Conservation (phyloP, 2,797 vertebrate species). For the Balearica regulorum region DNA sequence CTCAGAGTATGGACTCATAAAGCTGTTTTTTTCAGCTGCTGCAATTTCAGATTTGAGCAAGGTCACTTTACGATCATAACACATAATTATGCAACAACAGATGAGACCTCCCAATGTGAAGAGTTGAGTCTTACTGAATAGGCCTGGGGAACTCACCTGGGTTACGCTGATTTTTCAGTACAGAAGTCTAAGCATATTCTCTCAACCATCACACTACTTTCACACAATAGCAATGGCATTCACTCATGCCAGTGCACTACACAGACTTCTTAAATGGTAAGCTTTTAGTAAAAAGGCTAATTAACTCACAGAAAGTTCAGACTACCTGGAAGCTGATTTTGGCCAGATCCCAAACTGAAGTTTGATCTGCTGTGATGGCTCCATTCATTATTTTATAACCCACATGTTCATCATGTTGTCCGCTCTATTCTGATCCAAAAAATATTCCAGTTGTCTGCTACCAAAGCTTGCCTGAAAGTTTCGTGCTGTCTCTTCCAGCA, state of each 20-base stretch:
- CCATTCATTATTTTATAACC: neutral
- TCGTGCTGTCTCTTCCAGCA: neutral
- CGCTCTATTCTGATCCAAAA: neutral
- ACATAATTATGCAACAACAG: neutral
- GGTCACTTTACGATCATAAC: neutral
- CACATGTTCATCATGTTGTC: accelerated
- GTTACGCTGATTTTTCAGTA: neutral
- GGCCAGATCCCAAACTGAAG: neutral
- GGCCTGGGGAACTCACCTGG: neutral
- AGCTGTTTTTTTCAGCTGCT: neutral
- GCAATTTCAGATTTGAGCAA: neutral
- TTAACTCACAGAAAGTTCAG: neutral
- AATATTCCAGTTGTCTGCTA: neutral
- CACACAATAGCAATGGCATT: neutral
- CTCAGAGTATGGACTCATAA: neutral
- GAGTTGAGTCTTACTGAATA: neutral
- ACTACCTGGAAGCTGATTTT: neutral
- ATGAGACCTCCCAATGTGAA: neutral
- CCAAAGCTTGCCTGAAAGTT: neutral
- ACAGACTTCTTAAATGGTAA: neutral
- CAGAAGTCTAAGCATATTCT: neutral
- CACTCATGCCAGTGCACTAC: neutral
- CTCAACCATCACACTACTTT: neutral
- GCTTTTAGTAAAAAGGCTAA: neutral
- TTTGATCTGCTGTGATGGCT: neutral